phyloP scores from a whole-genome alignment of 2,888 invertebrate species.

The Nycteola revayana region DNA sequence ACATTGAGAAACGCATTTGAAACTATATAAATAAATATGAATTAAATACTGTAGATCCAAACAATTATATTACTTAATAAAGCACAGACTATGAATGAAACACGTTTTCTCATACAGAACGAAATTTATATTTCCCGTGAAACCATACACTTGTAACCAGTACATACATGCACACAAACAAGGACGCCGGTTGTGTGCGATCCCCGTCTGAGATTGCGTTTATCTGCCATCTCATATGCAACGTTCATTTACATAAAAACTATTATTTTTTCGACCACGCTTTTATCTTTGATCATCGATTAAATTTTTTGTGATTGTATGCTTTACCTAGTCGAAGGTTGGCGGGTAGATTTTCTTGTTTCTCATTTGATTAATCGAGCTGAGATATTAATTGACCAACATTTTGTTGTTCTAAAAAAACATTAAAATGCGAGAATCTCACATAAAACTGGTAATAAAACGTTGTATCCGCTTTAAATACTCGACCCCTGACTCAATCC shows the following conservation, averaged over 20 bases:
- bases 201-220: slow-evolving; percentile 37
- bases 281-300: slow-evolving; percentile 51
- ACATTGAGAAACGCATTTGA: no score
- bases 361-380: no score
- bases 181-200: slow-evolving; percentile 26
- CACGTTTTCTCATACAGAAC: not conserved
- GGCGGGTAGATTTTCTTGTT: no score
- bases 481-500: slow-evolving; percentile 5
- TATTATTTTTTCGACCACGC: slow-evolving; percentile 57
- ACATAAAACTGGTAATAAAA: no score
- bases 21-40: no score
- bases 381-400: no score
- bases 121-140: slow-evolving; percentile 9
- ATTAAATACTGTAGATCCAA: no score
- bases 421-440: no score
- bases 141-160: slow-evolving; percentile 19
- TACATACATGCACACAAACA: slow-evolving; percentile 25
- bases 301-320: slow-evolving; percentile 43
- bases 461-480: no score
- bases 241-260: slow-evolving; percentile 69
- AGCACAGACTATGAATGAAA: slow-evolving; percentile 1
- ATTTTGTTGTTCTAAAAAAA: no score
- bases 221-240: slow-evolving; percentile 53
- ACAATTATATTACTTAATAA: no score
- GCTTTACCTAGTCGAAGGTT: slow-evolving; percentile 14